These are phyloP conservation scores for Argopecten irradians DNA, from an alignment of 1,140 invertebrate genomes.

Conservation along the genomic window DNA sequence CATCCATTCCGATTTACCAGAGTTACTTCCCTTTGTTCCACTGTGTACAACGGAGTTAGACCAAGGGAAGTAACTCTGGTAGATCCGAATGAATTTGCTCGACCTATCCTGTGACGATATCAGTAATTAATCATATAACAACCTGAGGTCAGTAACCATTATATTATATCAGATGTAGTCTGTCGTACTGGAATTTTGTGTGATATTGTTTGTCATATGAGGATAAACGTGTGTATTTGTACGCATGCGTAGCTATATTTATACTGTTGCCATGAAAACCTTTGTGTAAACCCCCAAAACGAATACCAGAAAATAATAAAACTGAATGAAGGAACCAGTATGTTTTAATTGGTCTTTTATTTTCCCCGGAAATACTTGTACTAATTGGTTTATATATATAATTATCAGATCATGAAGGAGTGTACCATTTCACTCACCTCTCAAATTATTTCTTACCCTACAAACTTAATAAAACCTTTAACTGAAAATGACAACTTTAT, in stretches of 20 bases:
- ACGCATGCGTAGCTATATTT: neutral
- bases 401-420: too few species aligned
- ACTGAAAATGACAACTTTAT: too few species aligned
- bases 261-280: conserved; percentile 6
- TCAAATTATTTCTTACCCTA: too few species aligned
- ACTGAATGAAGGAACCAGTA: neutral
- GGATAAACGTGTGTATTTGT: neutral
- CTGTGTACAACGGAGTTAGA: too few species aligned
- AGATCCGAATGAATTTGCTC: too few species aligned
- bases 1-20: too few species aligned
- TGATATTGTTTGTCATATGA: neutral
- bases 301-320: neutral
- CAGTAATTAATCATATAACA: neutral
- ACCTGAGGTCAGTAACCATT: neutral
- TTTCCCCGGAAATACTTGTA: neutral
- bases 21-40: too few species aligned
- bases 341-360: neutral
- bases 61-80: too few species aligned
- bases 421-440: too few species aligned
- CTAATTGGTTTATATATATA: too few species aligned
- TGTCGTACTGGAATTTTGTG: neutral
- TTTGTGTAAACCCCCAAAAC: neutral
- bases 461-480: too few species aligned
- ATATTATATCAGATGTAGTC: neutral
- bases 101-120: too few species aligned